A percentile compares a stretch with the other conserved stretches of the same genome.
phyloP scores from a whole-genome alignment of 2,888 invertebrate genomes.

The Isotomurus palustris region DNA sequence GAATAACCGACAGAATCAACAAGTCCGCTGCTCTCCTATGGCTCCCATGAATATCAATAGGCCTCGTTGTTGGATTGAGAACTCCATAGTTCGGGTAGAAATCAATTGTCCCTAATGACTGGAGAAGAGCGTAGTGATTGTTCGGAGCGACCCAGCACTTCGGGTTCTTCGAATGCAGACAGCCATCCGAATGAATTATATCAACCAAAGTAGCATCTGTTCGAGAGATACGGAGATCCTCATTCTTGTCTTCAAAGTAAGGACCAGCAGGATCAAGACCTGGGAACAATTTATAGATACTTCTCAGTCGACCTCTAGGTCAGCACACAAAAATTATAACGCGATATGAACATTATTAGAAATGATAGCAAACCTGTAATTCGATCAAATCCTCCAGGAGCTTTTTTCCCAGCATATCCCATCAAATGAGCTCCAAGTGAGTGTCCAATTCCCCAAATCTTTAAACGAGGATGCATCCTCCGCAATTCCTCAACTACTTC shows the following conservation, averaged over 20 bases:
- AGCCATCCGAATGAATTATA: constrained; percentile 37
- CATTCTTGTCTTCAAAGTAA: constrained; percentile 21
- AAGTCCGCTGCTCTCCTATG: constrained; percentile 33
- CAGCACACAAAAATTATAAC: neutral
- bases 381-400: constrained; percentile 19
- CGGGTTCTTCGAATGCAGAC: constrained; percentile 10
- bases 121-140: constrained; percentile 32
- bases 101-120: constrained; percentile 32
- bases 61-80: constrained; percentile 22
- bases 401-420: constrained; percentile 25
- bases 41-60: constrained; percentile 24
- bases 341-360: neutral
- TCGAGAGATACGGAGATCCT: constrained; percentile 16
- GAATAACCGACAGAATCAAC: constrained; percentile 26
- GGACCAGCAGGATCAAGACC: constrained; percentile 16
- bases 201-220: constrained; percentile 31
- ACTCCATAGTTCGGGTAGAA: constrained; percentile 33
- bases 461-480: constrained; percentile 18
- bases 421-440: constrained; percentile 31
- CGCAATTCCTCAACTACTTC: constrained; percentile 22
- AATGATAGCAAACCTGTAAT: constrained; percentile 28
- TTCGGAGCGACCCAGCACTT: constrained; percentile 35
- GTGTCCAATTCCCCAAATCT: constrained; percentile 32
- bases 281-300: too few species aligned
- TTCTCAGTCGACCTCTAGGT: neutral